Evolutionary conservation across 2,888 invertebrate genomes (phyloP), one percentile per base, ranked within the genome.

Genomic region (Lasioglossum morio): DNA sequence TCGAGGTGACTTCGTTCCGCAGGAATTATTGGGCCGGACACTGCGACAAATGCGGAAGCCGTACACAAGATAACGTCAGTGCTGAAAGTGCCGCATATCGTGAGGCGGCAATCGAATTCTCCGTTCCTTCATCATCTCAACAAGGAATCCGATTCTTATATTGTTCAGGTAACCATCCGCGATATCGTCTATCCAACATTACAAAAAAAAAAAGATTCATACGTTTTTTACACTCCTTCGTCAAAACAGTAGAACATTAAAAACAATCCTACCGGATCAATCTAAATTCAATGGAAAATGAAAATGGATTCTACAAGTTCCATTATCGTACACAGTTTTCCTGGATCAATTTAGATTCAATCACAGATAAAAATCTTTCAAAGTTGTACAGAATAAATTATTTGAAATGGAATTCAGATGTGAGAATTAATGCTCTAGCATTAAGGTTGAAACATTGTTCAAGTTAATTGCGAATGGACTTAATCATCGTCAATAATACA

Each of bases 11-110:
- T 8, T 1, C 73, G 27, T 89, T 80, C 16, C 90, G 79, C 82
- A 95, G 95, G 95, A 86, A 94, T 95, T 81, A 93, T 95, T 72
- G 95, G 95, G 46, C 95, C 95, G 4, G 95, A 95, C 80, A 93
- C 94, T 53, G 63, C 91, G 53, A 89, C 92, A 30, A 94, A 94
- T 70, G 92, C 93, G 76, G 93, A 94, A 84, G 94, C 94, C 7
- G 94, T 95, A 46, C 94, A 95, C 77, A 95, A 94, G 90, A 92
- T 95, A 46, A 95, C 95, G 40, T 94, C 94, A 27, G 93, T 95
- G 30, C 89, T 95, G 34, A 94, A 94, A 78, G 92, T 95, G 60
- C 94, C 95, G 46, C 95, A 95, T 75, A 90, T 95, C 57, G 92
- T 95, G 14, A 91, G 89, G 84, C 92, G 91, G 86, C 74, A 89